Percentiles rank a stretch among this genome's conserved stretches.
These are phyloP conservation scores for Cataglyphis rosenhaueri DNA, from an alignment of 2,888 invertebrate genomes.

Conservation along the genomic window DNA sequence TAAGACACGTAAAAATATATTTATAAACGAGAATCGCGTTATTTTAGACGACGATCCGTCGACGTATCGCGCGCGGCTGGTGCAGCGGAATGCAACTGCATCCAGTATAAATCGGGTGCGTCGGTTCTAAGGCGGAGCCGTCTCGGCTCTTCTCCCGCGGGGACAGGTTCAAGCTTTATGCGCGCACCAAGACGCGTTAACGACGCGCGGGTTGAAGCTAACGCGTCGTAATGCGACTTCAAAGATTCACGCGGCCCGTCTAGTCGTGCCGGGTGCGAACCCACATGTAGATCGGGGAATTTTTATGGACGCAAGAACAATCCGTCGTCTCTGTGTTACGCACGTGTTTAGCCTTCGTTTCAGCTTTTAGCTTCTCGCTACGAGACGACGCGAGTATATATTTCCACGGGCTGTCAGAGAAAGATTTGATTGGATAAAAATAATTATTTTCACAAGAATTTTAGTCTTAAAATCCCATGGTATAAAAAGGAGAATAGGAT, in stretches of 20 bases:
- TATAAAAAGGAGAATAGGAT: not conserved
- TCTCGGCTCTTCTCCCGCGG: constrained; percentile 1
- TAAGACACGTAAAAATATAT: not conserved
- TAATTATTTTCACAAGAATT: not conserved
- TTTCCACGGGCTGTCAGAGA: not conserved
- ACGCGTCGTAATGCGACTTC: constrained; percentile 41
- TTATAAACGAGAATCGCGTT: constrained; percentile 7
- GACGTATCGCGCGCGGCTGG: not conserved
- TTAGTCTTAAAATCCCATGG: not conserved
- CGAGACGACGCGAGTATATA: not conserved
- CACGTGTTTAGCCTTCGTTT: not conserved
- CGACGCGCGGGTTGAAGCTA: constrained; percentile 34
- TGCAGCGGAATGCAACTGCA: constrained; percentile 7
- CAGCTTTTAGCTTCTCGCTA: not conserved
- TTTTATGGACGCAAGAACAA: constrained; percentile 18
- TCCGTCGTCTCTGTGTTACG: not conserved
- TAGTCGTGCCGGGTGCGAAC: constrained; percentile 7
- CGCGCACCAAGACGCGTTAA: constrained; percentile 40
- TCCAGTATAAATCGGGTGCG: constrained; percentile 28
- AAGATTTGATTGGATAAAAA: not conserved
- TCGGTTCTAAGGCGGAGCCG: constrained; percentile 29
- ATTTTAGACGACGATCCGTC: not conserved
- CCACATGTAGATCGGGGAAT: not conserved
- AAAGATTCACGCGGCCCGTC: constrained; percentile 36
- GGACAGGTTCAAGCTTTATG: constrained; percentile 25